phyloP scores from a whole-genome alignment of 2,797 vertebrate genomes.

The Danio jaintianensis region DNA sequence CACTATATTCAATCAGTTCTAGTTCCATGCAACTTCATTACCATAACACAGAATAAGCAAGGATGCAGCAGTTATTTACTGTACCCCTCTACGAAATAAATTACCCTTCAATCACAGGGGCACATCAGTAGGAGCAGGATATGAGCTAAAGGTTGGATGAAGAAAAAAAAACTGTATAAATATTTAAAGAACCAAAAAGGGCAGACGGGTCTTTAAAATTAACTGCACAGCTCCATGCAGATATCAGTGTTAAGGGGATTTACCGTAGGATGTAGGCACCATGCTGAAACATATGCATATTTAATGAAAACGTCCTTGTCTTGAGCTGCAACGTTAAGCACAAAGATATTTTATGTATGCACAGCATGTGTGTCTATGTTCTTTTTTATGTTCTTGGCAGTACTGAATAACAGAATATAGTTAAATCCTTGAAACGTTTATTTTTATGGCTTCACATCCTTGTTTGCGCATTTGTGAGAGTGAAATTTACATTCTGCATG shows the following conservation, averaged over 20 bases:
- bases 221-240: slow-evolving; percentile 74
- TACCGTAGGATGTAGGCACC: slow-evolving; percentile 61
- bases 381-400: background rate
- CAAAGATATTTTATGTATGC: slow-evolving; percentile 9
- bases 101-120: slow-evolving; percentile 40
- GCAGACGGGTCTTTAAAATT: slow-evolving; percentile 77
- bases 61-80: slow-evolving; percentile 23
- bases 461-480: background rate
- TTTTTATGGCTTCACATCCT: background rate
- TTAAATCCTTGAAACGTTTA: background rate
- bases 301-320: slow-evolving; percentile 66
- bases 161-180: slow-evolving; percentile 70
- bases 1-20: background rate
- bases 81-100: slow-evolving; percentile 20
- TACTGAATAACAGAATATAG: background rate
- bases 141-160: slow-evolving; percentile 54
- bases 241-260: slow-evolving; percentile 73
- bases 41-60: background rate
- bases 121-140: slow-evolving; percentile 43
- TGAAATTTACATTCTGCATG: slow-evolving; percentile 14
- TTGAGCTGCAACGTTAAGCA: background rate
- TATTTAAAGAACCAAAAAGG: slow-evolving; percentile 81
- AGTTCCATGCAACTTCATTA: background rate
- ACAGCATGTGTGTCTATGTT: background rate
- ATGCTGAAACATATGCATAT: slow-evolving; percentile 70